phyloP scores from a whole-genome alignment of 2,113 vertebrate species.

The Eubucco bourcierii region DNA sequence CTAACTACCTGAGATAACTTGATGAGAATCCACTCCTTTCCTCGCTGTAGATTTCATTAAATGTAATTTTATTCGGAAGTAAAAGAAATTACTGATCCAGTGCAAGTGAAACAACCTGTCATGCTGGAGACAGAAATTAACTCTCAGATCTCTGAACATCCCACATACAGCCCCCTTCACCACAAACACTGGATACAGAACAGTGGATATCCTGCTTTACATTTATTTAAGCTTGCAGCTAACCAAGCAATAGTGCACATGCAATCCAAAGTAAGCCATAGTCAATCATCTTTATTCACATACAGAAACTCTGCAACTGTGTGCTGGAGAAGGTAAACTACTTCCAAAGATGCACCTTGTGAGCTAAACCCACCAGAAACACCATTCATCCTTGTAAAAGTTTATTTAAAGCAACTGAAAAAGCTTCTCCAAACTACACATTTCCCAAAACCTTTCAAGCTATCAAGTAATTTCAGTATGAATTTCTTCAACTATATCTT shows the following conservation, averaged over 20 bases:
- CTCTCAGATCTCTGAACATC: background rate
- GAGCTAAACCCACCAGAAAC: background rate
- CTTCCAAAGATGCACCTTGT: background rate
- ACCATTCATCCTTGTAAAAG: background rate
- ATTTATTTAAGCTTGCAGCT: background rate
- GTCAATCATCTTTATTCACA: background rate
- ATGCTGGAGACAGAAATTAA: background rate
- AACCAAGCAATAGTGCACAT: background rate
- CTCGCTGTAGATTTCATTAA: background rate
- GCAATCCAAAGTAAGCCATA: background rate
- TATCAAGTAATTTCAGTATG: background rate
- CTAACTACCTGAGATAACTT: background rate
- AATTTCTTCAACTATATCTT: background rate
- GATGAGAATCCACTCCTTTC: background rate
- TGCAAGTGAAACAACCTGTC: background rate
- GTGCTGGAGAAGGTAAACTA: background rate
- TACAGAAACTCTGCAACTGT: background rate
- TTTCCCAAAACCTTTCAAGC: background rate
- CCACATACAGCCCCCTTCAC: background rate
- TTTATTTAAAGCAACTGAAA: background rate
- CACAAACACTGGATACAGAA: background rate
- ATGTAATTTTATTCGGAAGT: background rate
- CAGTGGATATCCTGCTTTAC: background rate
- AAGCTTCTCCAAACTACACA: background rate
- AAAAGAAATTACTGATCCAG: background rate